Evolutionary conservation across 2,113 vertebrate species (phyloP).

Genomic region (Xenopus laevis): DNA sequence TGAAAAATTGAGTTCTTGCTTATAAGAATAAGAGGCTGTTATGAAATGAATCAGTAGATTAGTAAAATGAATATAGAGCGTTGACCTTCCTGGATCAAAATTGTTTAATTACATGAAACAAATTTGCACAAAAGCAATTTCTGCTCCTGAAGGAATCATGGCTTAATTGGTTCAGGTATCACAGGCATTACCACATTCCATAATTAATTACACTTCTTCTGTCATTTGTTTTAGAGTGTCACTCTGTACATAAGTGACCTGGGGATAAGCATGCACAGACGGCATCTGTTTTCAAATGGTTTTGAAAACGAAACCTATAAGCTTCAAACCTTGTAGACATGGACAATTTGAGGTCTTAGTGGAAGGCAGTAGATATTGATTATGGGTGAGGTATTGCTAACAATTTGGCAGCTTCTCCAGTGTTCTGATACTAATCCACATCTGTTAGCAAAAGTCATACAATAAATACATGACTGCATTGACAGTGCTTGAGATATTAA

Average conservation of each 20-base stretch:
- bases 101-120: slow-evolving; percentile 43
- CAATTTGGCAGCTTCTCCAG: background rate
- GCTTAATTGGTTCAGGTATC: slow-evolving; percentile 42
- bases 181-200: slow-evolving; percentile 34
- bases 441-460: slow-evolving; percentile 24
- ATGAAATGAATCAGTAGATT: no score
- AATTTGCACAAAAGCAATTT: slow-evolving; percentile 39
- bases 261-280: slow-evolving; percentile 18
- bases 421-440: slow-evolving; percentile 14
- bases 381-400: slow-evolving; percentile 10
- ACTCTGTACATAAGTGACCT: slow-evolving; percentile 39
- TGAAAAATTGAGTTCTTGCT: slow-evolving; percentile 5
- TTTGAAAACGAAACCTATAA: slow-evolving; percentile 9
- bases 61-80: background rate
- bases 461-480: background rate
- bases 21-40: no score
- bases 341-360: slow-evolving; percentile 3
- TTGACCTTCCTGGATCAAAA: slow-evolving; percentile 40
- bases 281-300: slow-evolving; percentile 12
- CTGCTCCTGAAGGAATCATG: slow-evolving; percentile 34
- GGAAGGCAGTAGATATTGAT: background rate
- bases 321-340: no score
- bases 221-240: slow-evolving; percentile 37
- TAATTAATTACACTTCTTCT: slow-evolving; percentile 43
- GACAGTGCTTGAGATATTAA: background rate